phyloP scores from a whole-genome alignment of 2,888 invertebrate genomes.

The Geotrupes spiniger region DNA sequence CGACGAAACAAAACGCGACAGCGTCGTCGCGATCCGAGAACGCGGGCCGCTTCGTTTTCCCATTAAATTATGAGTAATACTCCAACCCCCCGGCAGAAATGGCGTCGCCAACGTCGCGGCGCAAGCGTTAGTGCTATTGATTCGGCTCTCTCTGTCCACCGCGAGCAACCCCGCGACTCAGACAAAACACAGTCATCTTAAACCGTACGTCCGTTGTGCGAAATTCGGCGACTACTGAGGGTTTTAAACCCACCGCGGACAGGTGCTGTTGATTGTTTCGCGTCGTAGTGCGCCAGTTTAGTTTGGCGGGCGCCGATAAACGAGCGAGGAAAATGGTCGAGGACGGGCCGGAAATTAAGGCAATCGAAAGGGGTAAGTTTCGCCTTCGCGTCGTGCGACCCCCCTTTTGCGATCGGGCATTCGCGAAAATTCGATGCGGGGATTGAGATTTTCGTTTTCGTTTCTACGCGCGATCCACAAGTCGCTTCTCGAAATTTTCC shows the following conservation, averaged over 20 bases:
- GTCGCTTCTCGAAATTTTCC: no score
- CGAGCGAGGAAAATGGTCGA: slow-evolving; percentile 48
- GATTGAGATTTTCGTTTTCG: no score
- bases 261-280: not conserved
- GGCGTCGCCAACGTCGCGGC: slow-evolving; percentile 28
- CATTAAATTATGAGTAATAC: slow-evolving; percentile 23
- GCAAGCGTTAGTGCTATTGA: slow-evolving; percentile 34
- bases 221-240: slow-evolving; percentile 24
- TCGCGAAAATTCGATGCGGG: no score
- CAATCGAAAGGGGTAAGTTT: slow-evolving; percentile 54
- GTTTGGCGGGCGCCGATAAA: no score
- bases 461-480: no score
- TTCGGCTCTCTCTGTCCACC: slow-evolving; percentile 25
- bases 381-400: no score
- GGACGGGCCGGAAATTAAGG: slow-evolving; percentile 60
- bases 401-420: no score
- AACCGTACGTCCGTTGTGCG: slow-evolving; percentile 20
- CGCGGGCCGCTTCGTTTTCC: slow-evolving; percentile 2
- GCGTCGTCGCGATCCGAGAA: not conserved
- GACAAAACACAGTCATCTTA: slow-evolving; percentile 31
- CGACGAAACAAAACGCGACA: not conserved
- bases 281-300: slow-evolving; percentile 23
- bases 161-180: slow-evolving; percentile 30
- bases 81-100: slow-evolving; percentile 23
- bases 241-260: slow-evolving; percentile 26